Base-by-base conservation (phyloP, 2,113 vertebrate genomes). In the Laterallus jamaicensis region DNA sequence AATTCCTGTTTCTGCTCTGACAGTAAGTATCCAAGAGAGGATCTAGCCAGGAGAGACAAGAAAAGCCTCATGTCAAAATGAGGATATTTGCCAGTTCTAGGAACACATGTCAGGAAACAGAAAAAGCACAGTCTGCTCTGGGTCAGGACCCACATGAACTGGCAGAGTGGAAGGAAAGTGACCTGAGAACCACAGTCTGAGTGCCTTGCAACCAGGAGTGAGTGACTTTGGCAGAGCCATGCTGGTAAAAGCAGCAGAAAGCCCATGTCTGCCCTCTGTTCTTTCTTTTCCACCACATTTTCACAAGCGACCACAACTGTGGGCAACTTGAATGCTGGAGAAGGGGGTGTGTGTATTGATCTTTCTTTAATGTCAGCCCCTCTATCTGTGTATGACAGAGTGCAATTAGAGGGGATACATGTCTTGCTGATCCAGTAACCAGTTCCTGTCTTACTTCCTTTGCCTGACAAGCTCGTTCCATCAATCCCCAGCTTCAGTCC, bases 191-290 rank as follows among this genome's bases (percentile, higher is more conserved):
- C 37, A 73, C 37, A 50, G 44, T 47, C 3, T 68, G n/a, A 75
- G 49, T 26, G 29, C 66, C 73, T 83, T 82, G 39, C 60, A 93
- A 71, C 39, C 32, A 75, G 66, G 10, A 92, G 12, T 37, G 16
- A 86, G 59, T 37, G 29, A 63, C 74, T 84, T 88, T 50, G 31
- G 60, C 52, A 86, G 49, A 93, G 24, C 29, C 47, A 66, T 19
- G 20, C 71, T 86, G 71, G 88, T 83, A 90, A 93, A 88, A 88
- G 62, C 92, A 94, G 73, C 44, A 92, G 80, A 83, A 80, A 83
- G 35, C 64, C 28, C 68, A 22, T 40, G 12, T 83, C 56, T 95
- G 69, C 55, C 35, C 69, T 77, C 68, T 26, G 7, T 20, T 66
- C 37, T 35, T 54, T 54, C 26, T 54, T 28, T 26, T 14, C 4